Percentiles rank a stretch among this genome's conserved stretches.
These are phyloP conservation scores for Galemys pyrenaicus DNA, from an alignment of 2,113 vertebrate genomes.

Conservation along the genomic window DNA sequence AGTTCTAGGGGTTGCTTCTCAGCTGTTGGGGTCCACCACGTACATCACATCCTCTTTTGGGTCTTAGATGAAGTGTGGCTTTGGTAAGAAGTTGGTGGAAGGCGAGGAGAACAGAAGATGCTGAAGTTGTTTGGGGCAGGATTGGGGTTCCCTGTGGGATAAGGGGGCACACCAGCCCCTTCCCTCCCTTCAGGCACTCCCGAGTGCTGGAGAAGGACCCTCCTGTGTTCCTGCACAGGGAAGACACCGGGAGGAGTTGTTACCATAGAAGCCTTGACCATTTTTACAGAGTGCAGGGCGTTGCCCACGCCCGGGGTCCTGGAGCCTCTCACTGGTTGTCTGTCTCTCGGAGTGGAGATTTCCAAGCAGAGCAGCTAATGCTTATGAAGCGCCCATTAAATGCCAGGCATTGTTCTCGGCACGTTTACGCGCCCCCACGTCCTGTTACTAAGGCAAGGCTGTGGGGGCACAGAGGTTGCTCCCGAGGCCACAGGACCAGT, in stretches of 20 bases:
- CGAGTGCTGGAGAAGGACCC: not conserved
- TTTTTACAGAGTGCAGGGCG: not conserved
- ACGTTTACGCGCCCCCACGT: not conserved
- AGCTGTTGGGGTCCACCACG: not conserved
- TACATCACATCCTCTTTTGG: not conserved
- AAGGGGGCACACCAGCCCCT: not conserved
- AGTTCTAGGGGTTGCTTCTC: not conserved
- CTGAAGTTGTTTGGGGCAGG: not conserved
- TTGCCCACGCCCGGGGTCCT: too few relatives aligned
- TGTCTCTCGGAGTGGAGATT: not conserved
- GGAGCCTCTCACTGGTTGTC: not conserved
- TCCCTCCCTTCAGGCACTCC: not conserved
- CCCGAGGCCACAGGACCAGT: not conserved
- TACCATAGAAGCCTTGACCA: accelerated
- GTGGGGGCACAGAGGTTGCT: not conserved
- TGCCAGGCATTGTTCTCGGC: not conserved
- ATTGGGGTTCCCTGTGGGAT: not conserved
- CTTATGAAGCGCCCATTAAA: too few relatives aligned
- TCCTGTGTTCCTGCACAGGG: not conserved
- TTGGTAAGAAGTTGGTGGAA: not conserved
- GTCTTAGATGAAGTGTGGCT: not conserved
- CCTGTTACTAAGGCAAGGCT: not conserved
- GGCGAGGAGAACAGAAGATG: not conserved
- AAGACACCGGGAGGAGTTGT: not conserved
- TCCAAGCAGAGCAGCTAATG: not conserved